Evolutionary conservation across 2,888 invertebrate species (phyloP), one percentile per base, ranked within the genome.

Genomic region (Hypena proboscidalis): DNA sequence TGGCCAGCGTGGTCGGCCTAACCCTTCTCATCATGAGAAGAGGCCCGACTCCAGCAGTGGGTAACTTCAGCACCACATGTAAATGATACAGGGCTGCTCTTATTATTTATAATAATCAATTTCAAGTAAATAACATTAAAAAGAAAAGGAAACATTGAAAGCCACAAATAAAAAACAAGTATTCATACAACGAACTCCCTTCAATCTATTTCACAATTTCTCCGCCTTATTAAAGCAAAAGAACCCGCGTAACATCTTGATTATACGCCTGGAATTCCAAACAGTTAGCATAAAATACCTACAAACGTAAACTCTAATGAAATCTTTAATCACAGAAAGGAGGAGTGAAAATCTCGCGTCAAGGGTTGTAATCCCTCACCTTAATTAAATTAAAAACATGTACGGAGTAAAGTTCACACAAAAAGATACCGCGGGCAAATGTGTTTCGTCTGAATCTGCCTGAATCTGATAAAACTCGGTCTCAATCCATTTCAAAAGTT

Each of bases 401-500:
- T 68, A 74, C 74, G 74, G 65, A 62, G 63, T 49, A 65, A 71
- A 74, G 58, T 77, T 70, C 40, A 36, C 33, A 55, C 59, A 66
- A 75, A 73, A 72, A 69, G 69, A 70, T 70, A 71, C 53, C 58
- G 19, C 33, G 37, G 54, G 46, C 48, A 53, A 75, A 67, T 66
- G 63, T 72, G 60, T 71, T 67, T 64, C 58, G 36, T 42, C 60
- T 66, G 66, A 72, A 68, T 61, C 63, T 33, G 39, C 27, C 34
- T 15, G 46, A 71, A 77, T 75, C 76, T 71, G 78, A 78, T 77
- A 82, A 77, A 72, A 72, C 59, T 62, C 53, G 30, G 50, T 40
- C 64, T 62, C 74, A 71, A 77, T 78, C 73, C 77, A 76, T 79
- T 81, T 67, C 46, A 45, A 60, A 82, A 82, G 74, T 83, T 80